These are phyloP conservation scores for Eremophila alpestris DNA, from an alignment of 2,797 vertebrate genomes.

Conservation along the genomic window DNA sequence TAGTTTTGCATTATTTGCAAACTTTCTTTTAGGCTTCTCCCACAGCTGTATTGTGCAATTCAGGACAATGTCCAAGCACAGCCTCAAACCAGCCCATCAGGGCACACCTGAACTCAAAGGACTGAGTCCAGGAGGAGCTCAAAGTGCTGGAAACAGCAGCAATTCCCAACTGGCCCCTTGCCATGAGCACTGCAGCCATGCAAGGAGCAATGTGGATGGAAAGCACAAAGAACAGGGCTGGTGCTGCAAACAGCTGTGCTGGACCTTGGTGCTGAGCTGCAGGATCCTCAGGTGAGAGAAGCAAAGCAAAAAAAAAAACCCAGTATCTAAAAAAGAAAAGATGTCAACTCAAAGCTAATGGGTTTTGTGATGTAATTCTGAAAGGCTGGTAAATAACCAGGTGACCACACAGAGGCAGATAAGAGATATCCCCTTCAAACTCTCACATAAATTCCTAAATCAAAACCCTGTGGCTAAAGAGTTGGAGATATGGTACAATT, in stretches of 20 bases:
- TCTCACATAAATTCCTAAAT: neutral
- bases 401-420: neutral
- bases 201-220: neutral
- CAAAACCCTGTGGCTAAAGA: neutral
- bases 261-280: neutral
- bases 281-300: neutral
- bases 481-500: neutral
- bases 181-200: neutral
- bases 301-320: neutral
- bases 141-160: neutral
- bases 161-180: neutral
- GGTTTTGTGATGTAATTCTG: neutral
- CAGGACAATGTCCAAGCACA: neutral
- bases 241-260: neutral
- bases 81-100: neutral
- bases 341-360: neutral
- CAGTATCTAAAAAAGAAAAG: neutral
- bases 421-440: neutral
- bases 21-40: neutral
- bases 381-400: neutral
- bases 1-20: neutral
- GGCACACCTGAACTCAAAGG: neutral
- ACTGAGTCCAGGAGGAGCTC: neutral
- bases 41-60: neutral
- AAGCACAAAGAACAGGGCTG: neutral